Percentiles rank a stretch among this genome's conserved stretches.
Evolutionary conservation across 2,797 vertebrate genomes (phyloP).

Genomic region (Neosilurus hyrtlii): DNA sequence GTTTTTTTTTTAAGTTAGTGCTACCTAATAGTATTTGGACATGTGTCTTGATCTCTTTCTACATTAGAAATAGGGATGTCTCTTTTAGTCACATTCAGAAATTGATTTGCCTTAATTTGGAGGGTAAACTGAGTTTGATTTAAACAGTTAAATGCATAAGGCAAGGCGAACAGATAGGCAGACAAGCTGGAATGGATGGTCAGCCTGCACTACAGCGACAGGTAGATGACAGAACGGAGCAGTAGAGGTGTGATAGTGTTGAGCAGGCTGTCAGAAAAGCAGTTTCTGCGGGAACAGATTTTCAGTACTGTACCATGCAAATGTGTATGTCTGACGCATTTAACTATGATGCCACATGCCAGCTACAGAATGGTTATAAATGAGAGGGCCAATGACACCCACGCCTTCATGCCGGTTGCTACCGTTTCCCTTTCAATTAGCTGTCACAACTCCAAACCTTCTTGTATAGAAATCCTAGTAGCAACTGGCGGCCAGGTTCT

Average conservation of each 20-base stretch:
- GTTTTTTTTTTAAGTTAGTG: conserved; percentile 46
- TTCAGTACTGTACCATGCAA: conserved; percentile 8
- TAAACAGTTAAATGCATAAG: conserved; percentile 10
- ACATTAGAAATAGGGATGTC: conserved; percentile 8
- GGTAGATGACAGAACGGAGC: conserved; percentile 37
- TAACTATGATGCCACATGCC: conserved; percentile 1
- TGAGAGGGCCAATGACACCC: conserved; percentile 19
- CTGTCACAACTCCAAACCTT: conserved; percentile 62
- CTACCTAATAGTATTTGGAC: conserved; percentile 61
- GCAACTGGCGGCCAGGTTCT: conserved; percentile 26
- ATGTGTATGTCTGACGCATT: neutral
- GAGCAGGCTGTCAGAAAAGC: conserved; percentile 4
- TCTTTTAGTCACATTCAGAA: conserved; percentile 15
- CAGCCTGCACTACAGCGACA: conserved; percentile 28
- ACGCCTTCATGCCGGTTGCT: conserved; percentile 65
- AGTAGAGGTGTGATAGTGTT: conserved; percentile 26
- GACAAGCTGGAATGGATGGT: conserved; percentile 25
- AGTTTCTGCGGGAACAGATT: neutral
- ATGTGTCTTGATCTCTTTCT: conserved; percentile 6
- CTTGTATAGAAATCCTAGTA: conserved; percentile 60
- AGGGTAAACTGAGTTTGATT: conserved; percentile 24
- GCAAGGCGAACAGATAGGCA: neutral
- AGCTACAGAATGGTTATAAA: conserved; percentile 27
- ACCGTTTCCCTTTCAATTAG: conserved; percentile 78
- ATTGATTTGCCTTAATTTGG: neutral